Conservation (phyloP, 2,797 vertebrate species). For the Muraenolepis orangiensis region DNA sequence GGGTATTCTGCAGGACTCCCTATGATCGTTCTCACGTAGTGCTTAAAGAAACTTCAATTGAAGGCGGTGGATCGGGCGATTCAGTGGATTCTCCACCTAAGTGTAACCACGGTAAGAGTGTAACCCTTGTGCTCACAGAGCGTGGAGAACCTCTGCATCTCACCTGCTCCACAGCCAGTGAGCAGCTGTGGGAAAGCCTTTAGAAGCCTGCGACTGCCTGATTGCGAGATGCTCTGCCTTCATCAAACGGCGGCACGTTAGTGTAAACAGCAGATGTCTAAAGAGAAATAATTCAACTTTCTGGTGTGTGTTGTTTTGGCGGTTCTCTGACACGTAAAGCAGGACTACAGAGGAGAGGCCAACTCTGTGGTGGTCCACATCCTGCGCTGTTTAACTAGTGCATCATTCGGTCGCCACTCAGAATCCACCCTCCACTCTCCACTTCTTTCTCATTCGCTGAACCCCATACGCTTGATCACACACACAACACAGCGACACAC, state of each 20-base stretch:
- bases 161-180: conserved; percentile 29
- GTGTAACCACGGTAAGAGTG: conserved; percentile 29
- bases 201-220: conserved; percentile 25
- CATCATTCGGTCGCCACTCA: conserved; percentile 10
- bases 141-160: conserved; percentile 23
- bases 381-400: conserved; percentile 30
- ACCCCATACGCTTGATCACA: conserved; percentile 38
- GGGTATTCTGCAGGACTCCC: not conserved
- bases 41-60: not conserved
- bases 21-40: not conserved
- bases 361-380: conserved; percentile 24
- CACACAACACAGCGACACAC: conserved; percentile 35
- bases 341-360: conserved; percentile 28
- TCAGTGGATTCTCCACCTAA: conserved; percentile 12
- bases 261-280: conserved; percentile 22
- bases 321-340: conserved; percentile 35
- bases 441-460: conserved; percentile 17
- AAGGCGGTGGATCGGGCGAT: not conserved
- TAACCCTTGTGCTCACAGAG: conserved; percentile 10
- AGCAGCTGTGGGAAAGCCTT: conserved; percentile 26
- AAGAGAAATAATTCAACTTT: conserved; percentile 25
- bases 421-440: conserved; percentile 1
- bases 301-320: conserved; percentile 36
- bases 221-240: not conserved
- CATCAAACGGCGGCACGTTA: conserved; percentile 11